Percentiles rank a stretch among this genome's conserved stretches.
Evolutionary conservation across 2,113 vertebrate species (phyloP).

Genomic region (Triplophysa tibetana): DNA sequence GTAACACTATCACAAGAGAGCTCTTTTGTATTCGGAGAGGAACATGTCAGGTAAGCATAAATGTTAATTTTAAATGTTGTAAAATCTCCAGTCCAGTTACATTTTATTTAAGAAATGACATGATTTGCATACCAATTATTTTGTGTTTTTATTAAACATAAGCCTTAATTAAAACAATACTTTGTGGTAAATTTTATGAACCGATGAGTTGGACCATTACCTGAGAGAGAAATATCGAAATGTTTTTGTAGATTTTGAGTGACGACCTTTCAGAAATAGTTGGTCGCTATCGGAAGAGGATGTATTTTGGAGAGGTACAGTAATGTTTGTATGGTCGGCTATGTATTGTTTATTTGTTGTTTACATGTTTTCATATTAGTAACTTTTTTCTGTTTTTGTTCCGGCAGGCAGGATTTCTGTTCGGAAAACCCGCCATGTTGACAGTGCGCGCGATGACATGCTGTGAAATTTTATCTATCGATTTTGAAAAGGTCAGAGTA

Average conservation of each 20-base stretch:
- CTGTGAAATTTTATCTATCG: slow-evolving; percentile 47
- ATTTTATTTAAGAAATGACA: too few species aligned
- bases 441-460: slow-evolving; percentile 46
- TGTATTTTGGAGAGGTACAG: slow-evolving; percentile 55
- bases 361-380: not conserved
- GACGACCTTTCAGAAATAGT: slow-evolving; percentile 47
- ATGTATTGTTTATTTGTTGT: not conserved
- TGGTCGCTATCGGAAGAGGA: slow-evolving; percentile 42
- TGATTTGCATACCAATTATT: too few species aligned
- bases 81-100: too few species aligned
- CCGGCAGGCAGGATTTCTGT: slow-evolving; percentile 49
- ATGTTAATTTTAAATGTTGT: too few species aligned
- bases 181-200: not conserved
- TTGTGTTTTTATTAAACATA: too few species aligned
- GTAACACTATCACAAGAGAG: slow-evolving; percentile 38
- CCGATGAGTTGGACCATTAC: too few species aligned
- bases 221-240: too few species aligned
- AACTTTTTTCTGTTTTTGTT: not conserved
- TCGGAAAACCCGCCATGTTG: slow-evolving; percentile 42
- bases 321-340: not conserved
- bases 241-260: slow-evolving; percentile 41
- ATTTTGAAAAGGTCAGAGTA: slow-evolving; percentile 41
- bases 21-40: slow-evolving; percentile 47
- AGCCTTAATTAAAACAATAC: too few species aligned
- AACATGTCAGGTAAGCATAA: slow-evolving; percentile 41